Evolutionary conservation across 92 coral and sea anemone species (phyloP).

Genomic region (Umimayanthus chanpuru): DNA sequence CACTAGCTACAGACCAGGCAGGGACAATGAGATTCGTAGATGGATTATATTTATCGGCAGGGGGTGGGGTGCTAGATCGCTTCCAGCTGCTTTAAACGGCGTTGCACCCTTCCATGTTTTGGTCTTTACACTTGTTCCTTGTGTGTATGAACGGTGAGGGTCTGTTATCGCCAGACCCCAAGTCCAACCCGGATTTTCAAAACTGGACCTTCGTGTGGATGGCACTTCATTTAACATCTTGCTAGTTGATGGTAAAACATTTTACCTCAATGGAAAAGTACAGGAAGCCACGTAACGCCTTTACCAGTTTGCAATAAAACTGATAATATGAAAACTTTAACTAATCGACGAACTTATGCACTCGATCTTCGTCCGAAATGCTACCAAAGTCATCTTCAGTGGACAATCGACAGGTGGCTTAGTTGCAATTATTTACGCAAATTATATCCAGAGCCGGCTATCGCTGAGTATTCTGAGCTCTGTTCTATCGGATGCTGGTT

Average conservation of each 20-base stretch:
- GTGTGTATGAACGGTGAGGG: no score
- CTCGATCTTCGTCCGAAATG: no score
- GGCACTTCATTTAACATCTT: not conserved
- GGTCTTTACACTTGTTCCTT: conserved; percentile 3
- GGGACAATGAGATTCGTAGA: conserved; percentile 15
- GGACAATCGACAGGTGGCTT: no score
- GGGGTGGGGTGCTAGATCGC: not conserved
- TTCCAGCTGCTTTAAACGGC: conserved; percentile 12
- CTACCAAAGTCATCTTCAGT: no score
- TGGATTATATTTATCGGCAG: conserved; percentile 23
- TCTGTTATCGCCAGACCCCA: not conserved
- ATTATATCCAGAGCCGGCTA: conserved; percentile 9
- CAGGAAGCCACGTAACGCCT: not conserved
- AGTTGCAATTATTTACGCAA: no score
- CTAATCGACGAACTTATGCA: no score
- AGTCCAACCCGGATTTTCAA: conserved; percentile 44
- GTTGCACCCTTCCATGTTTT: no score
- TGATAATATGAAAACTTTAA: no score
- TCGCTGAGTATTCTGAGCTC: not conserved
- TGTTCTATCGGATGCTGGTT: not conserved
- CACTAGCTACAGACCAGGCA: conserved; percentile 43
- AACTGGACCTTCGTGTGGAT: conserved; percentile 10
- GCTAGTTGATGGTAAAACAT: no score
- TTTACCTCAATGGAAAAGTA: no score
- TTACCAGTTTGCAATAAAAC: no score